Base-by-base conservation (phyloP, 2,113 vertebrate species). In the Pungitius pungitius region DNA sequence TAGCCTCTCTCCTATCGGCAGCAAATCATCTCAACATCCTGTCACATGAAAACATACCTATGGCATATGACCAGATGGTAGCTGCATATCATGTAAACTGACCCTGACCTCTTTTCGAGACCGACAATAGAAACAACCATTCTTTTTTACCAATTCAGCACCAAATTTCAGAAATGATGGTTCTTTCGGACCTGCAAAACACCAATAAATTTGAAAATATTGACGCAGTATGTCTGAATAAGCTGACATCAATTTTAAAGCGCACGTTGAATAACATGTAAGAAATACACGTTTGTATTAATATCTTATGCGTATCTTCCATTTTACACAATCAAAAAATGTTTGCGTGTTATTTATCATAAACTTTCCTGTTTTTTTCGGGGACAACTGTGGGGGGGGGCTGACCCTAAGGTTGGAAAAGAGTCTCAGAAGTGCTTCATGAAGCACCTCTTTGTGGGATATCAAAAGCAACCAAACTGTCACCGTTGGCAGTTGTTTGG, bases 401-500 rank as follows among this genome's bases (percentile, higher is more conserved):
- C 37, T 69, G 75, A 86, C 51, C 75, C 15, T 33, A 42, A 30
- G 35, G 27, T 80, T 63, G 52, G 39, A 43, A 79, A 81, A 77
- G 65, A 60, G 49, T 54, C 80, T 69, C 75, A 69, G 33, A 87
- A 85, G 78, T 85, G 61, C 57, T 82, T 85, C 58, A 85, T 83
- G 81, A 87, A 84, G 74, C 80, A 75, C 63, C 22, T 85, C 76
- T 85, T 90, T 89, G 85, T 87, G 69, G 15, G 35, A 73, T 79
- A 87, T 81, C 79, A 87, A 86, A 92, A 85, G 79, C 84, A 81
- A 77, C 71, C 85, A 81, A 83, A 87, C 87, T 84, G 86, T 89
- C 86, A 82, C 80, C 69, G 73, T 85, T 89, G 87, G 85, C 88
- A 85, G 82, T 87, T 88, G 80, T 87, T 90, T 90, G 83, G 83